Evolutionary conservation across 2,113 vertebrate species (phyloP).

Genomic region (Poecile atricapillus): DNA sequence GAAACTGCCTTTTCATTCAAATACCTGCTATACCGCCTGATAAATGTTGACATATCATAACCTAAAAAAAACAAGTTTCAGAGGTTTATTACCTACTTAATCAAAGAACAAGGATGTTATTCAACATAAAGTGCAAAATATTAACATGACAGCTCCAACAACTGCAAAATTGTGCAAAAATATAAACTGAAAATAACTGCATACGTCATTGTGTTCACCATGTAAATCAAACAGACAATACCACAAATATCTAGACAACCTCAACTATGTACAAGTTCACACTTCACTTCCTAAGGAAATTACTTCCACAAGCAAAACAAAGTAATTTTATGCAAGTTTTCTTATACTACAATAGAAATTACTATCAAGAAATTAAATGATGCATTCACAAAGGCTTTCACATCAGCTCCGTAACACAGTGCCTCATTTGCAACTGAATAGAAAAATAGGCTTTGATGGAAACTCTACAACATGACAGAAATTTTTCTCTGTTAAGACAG

Average conservation of each 20-base stretch:
- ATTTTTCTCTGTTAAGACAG: background rate
- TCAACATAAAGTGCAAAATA: background rate
- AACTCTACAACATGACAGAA: background rate
- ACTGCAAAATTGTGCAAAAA: background rate
- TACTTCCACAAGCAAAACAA: background rate
- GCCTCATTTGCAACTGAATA: background rate
- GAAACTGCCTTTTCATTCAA: constrained; percentile 98
- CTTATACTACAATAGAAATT: background rate
- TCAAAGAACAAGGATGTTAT: background rate
- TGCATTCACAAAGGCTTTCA: background rate
- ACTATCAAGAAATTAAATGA: background rate
- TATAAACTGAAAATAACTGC: background rate
- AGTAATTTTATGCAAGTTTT: background rate
- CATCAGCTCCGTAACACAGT: background rate
- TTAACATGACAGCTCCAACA: background rate
- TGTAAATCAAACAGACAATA: background rate
- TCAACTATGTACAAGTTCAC: background rate
- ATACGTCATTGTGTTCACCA: rapidly evolving
- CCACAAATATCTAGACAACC: background rate
- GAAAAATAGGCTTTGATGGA: background rate
- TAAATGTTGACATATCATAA: constrained; percentile 99
- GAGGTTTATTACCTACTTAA: background rate
- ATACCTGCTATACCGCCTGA: constrained; percentile 95
- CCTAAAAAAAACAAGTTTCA: constrained; percentile 72
- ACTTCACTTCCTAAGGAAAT: background rate